Base-by-base conservation (phyloP, 2,888 invertebrate genomes). In the Agonopterix subpropinquella region DNA sequence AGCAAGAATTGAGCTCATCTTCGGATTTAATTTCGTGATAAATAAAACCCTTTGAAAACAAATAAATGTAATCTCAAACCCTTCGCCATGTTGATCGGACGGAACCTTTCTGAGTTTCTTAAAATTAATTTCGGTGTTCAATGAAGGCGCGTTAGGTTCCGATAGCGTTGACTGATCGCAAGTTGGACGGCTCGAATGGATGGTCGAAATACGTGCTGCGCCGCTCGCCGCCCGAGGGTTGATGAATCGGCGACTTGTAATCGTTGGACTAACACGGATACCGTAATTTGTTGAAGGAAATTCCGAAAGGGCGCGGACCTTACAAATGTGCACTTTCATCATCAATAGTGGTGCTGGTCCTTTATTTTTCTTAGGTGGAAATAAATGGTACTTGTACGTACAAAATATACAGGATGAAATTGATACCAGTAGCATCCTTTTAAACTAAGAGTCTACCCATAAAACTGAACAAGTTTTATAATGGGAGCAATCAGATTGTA, bases 211-310 rank as follows among this genome's bases (percentile, higher is more conserved):
- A 86, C 86, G 86, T 87, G 85, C 80, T 67, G 62, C 68, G 73
- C 70, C 65, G 64, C 64, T 66, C 51, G 42, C 36, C 68, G 69
- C 67, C 73, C 68, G 62, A 57, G 47, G 66, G 60, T 71, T 85
- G 85, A 86, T 83, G 80, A 81, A 86, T 85, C 79, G 80, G 62
- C 73, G 71, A 70, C 81, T 82, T 84, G 84, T 84, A 85, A 85
- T 86, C 82, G 82, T 65, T 72, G 72, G 71, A 77, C 80, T 82
- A 78, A 82, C 82, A 82, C 76, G 75, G 74, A 73, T 73, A 72
- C 67, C 59, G 74, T 80, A 74, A 84, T 80, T 82, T 85, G 83
- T 80, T 79, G 68, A 49, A 52, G 50, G 50, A 50, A 51, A 54
- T 47, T 48, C 53, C 52, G 54, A 50, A 50, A 44, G 49, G 47